Base-by-base conservation (phyloP, 2,888 invertebrate species). In the Lissocephala sabroskyi region DNA sequence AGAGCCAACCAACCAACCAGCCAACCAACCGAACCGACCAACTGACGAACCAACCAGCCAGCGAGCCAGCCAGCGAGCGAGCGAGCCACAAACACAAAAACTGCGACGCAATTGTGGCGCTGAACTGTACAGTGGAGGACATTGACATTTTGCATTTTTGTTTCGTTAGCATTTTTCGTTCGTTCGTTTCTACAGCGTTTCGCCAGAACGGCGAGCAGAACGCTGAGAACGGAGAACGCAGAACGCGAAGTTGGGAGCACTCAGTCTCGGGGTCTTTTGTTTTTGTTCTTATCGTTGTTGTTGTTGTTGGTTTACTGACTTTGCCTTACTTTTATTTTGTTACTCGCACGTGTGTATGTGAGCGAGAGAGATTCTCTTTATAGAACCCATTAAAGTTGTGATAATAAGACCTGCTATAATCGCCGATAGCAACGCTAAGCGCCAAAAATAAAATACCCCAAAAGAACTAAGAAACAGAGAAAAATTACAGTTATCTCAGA, bases 91-190 rank as follows among this genome's bases (percentile, higher is more conserved):
- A n/a, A 52, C 51, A 67, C 66, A 70, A 78, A 73, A 78, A 75
- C 67, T 74, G 79, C 73, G 73, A 76, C 73, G 73, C 73, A 74
- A 78, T 73, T 71, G 57, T 70, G 77, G 63, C 70, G 74, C 70
- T 70, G 70, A 60, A 73, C 70, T 77, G 78, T 65, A 65, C 61
- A 65, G 77, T 66, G 67, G 79, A 82, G 80, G 80, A 80, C 80
- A 82, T 81, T 81, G 80, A 82, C 80, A 82, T 82, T 81, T 82
- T 79, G 79, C 81, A 71, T 68, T 80, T 78, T 70, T 66, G 76
- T 79, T 81, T 80, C 79, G 75, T 71, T 76, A 62, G 65, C 74
- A 62, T 65, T 74, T 77, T 81, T 81, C 78, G 70, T 54, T 79
- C 61, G 70, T 54, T 79, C 61, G 75, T 17, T 46, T 18, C 44